Evolutionary conservation across 2,888 invertebrate species (phyloP), one percentile per base, ranked within the genome.

Genomic region (Teleiodes luculella): DNA sequence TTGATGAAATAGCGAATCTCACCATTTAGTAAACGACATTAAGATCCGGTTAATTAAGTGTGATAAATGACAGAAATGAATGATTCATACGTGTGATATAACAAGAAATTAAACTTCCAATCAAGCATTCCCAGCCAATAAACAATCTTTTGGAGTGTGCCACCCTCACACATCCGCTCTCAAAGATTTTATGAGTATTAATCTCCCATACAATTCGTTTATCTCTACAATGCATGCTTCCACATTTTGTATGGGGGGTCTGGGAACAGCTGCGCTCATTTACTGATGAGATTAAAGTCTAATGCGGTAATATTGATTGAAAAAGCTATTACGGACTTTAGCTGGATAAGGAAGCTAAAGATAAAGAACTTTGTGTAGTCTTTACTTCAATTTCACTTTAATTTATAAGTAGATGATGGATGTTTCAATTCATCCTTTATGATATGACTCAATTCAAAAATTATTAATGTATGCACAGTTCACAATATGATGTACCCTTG

Each of bases 161-260:
- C 47, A 47, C 47, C 47, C 47, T 47, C 47, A 35, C 20, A 47
- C 20, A 33, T 47, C 47, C 47, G 47, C 33, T 33, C 13, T 47
- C 35, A 35, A 11, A 33, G 33, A 18, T 31, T 18, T n/a, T 46
- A 10, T n/a, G 47, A 33, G 31, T 33, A 35, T n/a, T 35, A 33
- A 47, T 47, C 35, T 47, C 35, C 47, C 47, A 47, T 35, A 31
- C 18, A 35, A 47, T 47, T 47, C 11, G n/a, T n/a, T 47, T 47
- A 47, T 47, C 47, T 46, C 18, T 8, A 47, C 47, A 31, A 47
- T 47, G 47, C 47, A 47, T 47, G 47, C 47, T 47, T 35, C 47
- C 47, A 47, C 30, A 31, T 46, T 47, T 47, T 24, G 30, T 35
- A 31, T 30, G 46, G 35, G 47, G 35, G 35, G 47, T 16, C 20